phyloP scores from a whole-genome alignment of 2,888 invertebrate genomes.

The Cheiracanthium punctorium region DNA sequence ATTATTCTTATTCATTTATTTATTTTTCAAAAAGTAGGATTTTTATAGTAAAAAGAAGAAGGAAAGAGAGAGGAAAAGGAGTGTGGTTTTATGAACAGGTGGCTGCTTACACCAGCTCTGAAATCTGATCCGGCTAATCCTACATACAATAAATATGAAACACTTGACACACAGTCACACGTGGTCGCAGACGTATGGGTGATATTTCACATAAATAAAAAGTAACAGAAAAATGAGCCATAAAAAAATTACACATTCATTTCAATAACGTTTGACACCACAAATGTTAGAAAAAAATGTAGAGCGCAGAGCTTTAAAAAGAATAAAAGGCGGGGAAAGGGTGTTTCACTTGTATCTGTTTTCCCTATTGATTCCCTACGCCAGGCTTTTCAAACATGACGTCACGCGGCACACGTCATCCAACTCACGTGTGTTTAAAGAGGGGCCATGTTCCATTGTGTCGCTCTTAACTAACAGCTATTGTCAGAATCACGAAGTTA shows the following conservation, averaged over 20 bases:
- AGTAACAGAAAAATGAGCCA: background rate
- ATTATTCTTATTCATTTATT: too few species aligned
- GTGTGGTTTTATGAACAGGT: too few species aligned
- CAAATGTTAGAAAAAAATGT: constrained; percentile 2
- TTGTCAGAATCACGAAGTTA: constrained; percentile 59
- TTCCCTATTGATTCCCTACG: background rate
- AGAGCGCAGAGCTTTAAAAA: too few species aligned
- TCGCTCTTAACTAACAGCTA: constrained; percentile 56
- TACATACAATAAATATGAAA: background rate
- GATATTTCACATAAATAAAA: background rate
- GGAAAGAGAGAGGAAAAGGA: too few species aligned
- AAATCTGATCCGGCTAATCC: too few species aligned
- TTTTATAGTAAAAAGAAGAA: too few species aligned
- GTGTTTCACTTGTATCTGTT: constrained; percentile 17
- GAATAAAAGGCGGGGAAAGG: too few species aligned
- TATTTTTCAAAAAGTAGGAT: too few species aligned
- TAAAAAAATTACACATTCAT: background rate
- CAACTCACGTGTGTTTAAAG: constrained; percentile 48
- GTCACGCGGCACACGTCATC: constrained; percentile 58
- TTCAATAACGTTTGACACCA: constrained; percentile 10
- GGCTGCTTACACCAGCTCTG: too few species aligned
- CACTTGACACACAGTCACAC: background rate
- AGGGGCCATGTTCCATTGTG: constrained; percentile 29
- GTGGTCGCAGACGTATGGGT: background rate
- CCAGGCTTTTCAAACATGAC: constrained; percentile 22